Percentiles rank a stretch among this genome's conserved stretches.
Evolutionary conservation across 2,888 invertebrate species (phyloP).

Genomic region (Hydraecia micacea): DNA sequence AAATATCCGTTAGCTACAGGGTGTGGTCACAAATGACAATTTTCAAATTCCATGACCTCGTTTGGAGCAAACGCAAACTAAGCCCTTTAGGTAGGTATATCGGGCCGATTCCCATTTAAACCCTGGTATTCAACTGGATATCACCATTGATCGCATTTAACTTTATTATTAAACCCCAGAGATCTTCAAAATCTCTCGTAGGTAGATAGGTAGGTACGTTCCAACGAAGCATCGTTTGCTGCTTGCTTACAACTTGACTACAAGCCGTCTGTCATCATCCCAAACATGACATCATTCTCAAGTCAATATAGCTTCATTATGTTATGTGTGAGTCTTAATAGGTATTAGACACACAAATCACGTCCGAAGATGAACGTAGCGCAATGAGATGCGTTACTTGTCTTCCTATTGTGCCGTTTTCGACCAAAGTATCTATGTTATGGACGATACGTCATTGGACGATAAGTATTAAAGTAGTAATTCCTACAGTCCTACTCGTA

Average conservation of each 20-base stretch:
- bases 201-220: not conserved
- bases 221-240: not conserved
- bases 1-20: conserved; percentile 29
- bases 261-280: conserved; percentile 35
- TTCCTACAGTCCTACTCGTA: not conserved
- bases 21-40: conserved; percentile 27
- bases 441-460: conserved; percentile 34
- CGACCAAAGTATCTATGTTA: conserved; percentile 42
- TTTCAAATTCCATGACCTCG: conserved; percentile 29
- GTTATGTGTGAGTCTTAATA: conserved; percentile 31
- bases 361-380: conserved; percentile 55
- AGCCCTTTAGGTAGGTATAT: not conserved
- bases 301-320: conserved; percentile 45
- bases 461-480: conserved; percentile 9
- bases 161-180: not conserved
- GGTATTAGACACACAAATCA: conserved; percentile 60
- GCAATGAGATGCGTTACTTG: conserved; percentile 42
- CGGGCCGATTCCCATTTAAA: not conserved
- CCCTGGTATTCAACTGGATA: not conserved
- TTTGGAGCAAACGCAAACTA: conserved; percentile 2
- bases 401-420: conserved; percentile 62
- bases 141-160: not conserved
- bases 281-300: conserved; percentile 56
- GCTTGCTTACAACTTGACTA: conserved; percentile 26
- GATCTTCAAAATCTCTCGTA: not conserved